These are phyloP conservation scores for Enteromius mattozi DNA, from an alignment of 2,797 vertebrate genomes.

Conservation along the genomic window DNA sequence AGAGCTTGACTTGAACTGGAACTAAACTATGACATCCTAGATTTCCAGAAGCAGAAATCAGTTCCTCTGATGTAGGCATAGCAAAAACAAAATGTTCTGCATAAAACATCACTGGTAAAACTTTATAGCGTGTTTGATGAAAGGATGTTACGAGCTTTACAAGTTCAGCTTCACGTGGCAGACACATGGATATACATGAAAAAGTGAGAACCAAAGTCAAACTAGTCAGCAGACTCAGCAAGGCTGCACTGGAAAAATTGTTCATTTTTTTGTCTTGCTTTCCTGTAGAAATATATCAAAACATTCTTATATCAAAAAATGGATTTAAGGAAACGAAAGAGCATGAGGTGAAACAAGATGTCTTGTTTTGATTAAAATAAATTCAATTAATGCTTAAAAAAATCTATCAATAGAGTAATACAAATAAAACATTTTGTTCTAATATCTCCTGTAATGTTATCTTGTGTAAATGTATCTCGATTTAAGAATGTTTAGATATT, in stretches of 20 bases:
- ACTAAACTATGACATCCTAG: not conserved
- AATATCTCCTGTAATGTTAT: not conserved
- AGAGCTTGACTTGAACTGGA: not conserved
- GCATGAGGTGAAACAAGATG: not conserved
- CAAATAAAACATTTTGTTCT: not conserved
- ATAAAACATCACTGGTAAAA: constrained; percentile 57
- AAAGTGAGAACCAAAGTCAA: not conserved
- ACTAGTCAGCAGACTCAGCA: not conserved
- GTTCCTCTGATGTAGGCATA: not conserved
- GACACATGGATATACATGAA: constrained; percentile 22
- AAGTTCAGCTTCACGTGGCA: not conserved
- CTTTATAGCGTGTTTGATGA: constrained; percentile 61
- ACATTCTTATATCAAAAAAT: not conserved
- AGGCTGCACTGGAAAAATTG: not conserved
- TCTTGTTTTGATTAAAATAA: not conserved
- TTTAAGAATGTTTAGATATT: not conserved
- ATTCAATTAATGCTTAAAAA: not conserved
- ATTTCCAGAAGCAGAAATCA: not conserved
- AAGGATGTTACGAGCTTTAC: not conserved
- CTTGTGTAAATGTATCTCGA: not conserved
- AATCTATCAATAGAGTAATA: not conserved
- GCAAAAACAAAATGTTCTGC: not conserved
- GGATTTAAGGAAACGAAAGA: not conserved
- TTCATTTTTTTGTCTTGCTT: not conserved
- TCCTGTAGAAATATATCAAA: not conserved